Evolutionary conservation across 2,888 invertebrate species (phyloP).

Genomic region (Trichogramma evanescens): DNA sequence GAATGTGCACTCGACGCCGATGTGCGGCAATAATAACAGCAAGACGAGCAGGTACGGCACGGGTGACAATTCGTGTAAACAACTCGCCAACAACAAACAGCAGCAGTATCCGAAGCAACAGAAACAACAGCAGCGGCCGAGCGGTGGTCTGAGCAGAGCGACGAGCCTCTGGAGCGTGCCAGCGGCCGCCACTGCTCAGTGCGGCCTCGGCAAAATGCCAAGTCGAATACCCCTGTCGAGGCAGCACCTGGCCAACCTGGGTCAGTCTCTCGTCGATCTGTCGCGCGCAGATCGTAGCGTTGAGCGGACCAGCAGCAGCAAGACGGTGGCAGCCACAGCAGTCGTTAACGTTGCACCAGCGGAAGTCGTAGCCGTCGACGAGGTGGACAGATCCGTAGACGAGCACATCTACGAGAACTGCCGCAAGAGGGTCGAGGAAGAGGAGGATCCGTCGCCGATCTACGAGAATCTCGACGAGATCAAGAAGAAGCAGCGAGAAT

Average conservation of each 20-base stretch:
- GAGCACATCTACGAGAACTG: constrained; percentile 40
- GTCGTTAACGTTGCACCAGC: not conserved
- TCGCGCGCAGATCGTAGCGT: constrained; percentile 37
- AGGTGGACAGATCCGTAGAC: constrained; percentile 37
- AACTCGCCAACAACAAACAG: not conserved
- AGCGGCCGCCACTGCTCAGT: constrained; percentile 23
- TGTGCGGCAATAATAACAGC: not conserved
- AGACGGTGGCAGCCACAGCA: constrained; percentile 1
- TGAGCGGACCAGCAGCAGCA: constrained; percentile 26
- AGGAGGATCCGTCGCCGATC: constrained; percentile 33
- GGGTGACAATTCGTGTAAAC: constrained; percentile 1
- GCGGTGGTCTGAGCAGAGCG: constrained; percentile 32
- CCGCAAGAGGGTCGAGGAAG: constrained; percentile 24
- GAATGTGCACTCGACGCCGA: constrained; percentile 27
- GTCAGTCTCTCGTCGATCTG: constrained; percentile 44
- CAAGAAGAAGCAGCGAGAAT: constrained; percentile 29
- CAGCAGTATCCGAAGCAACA: not conserved
- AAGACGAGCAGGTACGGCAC: not conserved
- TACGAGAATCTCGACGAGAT: constrained; percentile 30
- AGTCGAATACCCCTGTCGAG: constrained; percentile 41
- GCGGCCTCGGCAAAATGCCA: constrained; percentile 26
- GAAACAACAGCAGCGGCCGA: not conserved
- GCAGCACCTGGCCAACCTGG: constrained; percentile 30
- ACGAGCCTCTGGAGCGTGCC: constrained; percentile 42
- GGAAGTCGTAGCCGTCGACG: constrained; percentile 29